Base-by-base conservation (phyloP, 2,113 vertebrate genomes). In the Paratilapia polleni region DNA sequence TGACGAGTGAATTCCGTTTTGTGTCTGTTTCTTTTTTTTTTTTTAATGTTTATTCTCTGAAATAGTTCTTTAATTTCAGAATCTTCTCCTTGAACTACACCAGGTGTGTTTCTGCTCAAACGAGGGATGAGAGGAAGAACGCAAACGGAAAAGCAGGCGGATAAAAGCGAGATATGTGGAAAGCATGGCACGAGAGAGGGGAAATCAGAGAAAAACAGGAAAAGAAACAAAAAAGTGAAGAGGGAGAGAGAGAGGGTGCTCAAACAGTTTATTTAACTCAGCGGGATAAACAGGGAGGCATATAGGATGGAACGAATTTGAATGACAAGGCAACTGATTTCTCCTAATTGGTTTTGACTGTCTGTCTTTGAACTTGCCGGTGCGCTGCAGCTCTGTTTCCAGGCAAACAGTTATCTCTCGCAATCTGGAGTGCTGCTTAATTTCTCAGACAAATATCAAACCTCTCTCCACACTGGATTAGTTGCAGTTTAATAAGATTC, bases 261-360 rank as follows among this genome's bases (percentile, higher is more conserved):
- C 78, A 79, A 80, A 75, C 43, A 54, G 89, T 88, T 90, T 89
- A 87, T 93, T 91, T 88, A 93, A 83, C 84, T 85, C 88, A 19
- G 84, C 78, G 86, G 86, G 87, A 80, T 88, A 86, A 91, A 91
- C 85, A 83, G 57, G 77, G 20, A 83, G 76, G 28, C 74, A 41
- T 77, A 68, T 56, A 73, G 59, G 81, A 90, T 92, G 92, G 91
- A 94, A 94, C 91, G 12, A 91, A 94, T 94, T 63, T 94, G 91
- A 92, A 90, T 90, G 94, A 93, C 92, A 93, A 90, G 94, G 83
- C 79, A 84, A 68, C 90, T 91, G 94, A 95, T 94, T 93, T 85
- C 84, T 83, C 74, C 78, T 93, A 93, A 94, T 94, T 94, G 94
- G 89, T 95, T 95, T 89, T 88, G 88, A 92, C 92, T 89, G 80